These are phyloP conservation scores for Pseudomugil tenellus DNA, from an alignment of 2,797 vertebrate genomes.

Conservation along the genomic window DNA sequence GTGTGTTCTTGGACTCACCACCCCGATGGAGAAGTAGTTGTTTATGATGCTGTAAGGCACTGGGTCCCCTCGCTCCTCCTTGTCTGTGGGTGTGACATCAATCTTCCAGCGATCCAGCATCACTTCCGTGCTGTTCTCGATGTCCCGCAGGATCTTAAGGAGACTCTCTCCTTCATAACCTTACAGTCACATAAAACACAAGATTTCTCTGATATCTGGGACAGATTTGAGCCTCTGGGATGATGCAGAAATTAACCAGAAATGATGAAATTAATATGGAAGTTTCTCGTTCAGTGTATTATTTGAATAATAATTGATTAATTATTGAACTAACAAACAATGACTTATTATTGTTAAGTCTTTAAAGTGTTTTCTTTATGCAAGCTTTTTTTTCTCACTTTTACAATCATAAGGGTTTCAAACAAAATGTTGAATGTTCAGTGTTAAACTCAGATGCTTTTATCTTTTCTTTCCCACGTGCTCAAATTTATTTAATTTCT, in stretches of 20 bases:
- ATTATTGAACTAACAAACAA: too few relatives aligned
- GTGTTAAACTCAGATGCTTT: neutral
- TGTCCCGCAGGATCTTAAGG: constrained; percentile 90
- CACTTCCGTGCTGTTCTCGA: constrained; percentile 91
- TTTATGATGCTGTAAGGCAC: constrained; percentile 96
- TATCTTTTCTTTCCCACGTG: too few relatives aligned
- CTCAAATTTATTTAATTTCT: neutral
- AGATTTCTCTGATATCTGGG: neutral
- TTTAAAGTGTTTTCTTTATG: too few relatives aligned
- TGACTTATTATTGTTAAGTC: too few relatives aligned
- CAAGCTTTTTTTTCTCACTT: too few relatives aligned
- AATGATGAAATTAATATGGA: too few relatives aligned
- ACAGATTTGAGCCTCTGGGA: too few relatives aligned
- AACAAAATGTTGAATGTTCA: too few relatives aligned
- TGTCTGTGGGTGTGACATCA: constrained; percentile 89
- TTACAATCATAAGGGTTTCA: too few relatives aligned
- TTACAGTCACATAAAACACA: constrained; percentile 45
- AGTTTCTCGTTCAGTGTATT: neutral
- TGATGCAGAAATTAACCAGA: neutral
- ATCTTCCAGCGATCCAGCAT: constrained; percentile 95
- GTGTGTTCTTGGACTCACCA: constrained; percentile 84
- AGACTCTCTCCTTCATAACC: constrained; percentile 95
- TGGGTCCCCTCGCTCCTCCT: constrained; percentile 93
- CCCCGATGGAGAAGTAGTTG: constrained; percentile 97
- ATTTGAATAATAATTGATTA: too few relatives aligned